Percentiles rank a stretch among this genome's conserved stretches.
Evolutionary conservation across 2,888 invertebrate species (phyloP).

Genomic region (Diaperis boleti): DNA sequence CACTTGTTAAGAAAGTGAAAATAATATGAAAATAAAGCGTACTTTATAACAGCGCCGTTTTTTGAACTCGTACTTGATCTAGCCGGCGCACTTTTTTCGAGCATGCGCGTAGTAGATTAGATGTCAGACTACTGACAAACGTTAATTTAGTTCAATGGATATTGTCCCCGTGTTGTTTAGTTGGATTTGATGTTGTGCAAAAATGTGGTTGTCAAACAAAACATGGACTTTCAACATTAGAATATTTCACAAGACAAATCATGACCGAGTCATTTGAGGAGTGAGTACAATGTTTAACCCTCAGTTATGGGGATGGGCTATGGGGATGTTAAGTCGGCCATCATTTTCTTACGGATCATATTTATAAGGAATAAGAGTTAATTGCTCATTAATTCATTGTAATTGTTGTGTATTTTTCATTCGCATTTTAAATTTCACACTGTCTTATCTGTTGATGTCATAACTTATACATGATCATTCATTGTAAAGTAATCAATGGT

Average conservation of each 20-base stretch:
- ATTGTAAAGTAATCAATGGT: constrained; percentile 59
- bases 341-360: constrained; percentile 54
- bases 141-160: constrained; percentile 65
- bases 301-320: constrained; percentile 45
- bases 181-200: constrained; percentile 66
- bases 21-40: no score
- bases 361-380: constrained; percentile 27
- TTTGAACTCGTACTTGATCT: constrained; percentile 17
- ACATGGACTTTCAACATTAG: constrained; percentile 83
- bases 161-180: constrained; percentile 64
- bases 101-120: constrained; percentile 53
- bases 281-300: constrained; percentile 72
- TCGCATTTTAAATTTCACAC: constrained; percentile 31
- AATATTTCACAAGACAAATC: constrained; percentile 86
- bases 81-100: constrained; percentile 51
- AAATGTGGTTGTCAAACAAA: constrained; percentile 67
- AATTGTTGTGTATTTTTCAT: constrained; percentile 3
- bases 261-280: constrained; percentile 94
- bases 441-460: constrained; percentile 51
- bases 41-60: constrained; percentile 18
- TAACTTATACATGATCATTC: constrained; percentile 58
- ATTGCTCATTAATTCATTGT: constrained; percentile 22
- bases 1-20: not conserved
- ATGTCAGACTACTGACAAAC: constrained; percentile 57
- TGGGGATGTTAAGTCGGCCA: constrained; percentile 58